Conservation (phyloP, 2,888 invertebrate genomes). For the Folsomia manolachei region DNA sequence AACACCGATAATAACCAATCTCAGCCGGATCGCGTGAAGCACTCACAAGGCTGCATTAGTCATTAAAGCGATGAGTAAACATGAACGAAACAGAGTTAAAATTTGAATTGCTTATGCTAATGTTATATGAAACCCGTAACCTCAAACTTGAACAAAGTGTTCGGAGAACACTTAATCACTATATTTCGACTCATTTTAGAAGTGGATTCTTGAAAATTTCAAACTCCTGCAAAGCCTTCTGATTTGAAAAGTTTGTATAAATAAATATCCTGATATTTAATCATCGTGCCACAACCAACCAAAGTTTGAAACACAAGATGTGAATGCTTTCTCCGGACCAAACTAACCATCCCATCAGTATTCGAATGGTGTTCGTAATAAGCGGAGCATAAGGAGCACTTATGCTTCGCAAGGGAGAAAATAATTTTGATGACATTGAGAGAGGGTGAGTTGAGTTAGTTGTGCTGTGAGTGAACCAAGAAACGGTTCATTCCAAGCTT, state of each 20-base stretch:
- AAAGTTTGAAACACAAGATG: no score
- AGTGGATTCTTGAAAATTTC: no score
- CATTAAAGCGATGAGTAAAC: background rate
- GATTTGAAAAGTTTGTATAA: no score
- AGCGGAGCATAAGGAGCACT: conserved; percentile 2
- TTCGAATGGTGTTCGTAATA: conserved; percentile 11
- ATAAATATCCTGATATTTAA: no score
- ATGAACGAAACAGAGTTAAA: no score
- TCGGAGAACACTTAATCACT: no score
- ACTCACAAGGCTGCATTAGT: background rate
- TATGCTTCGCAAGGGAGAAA: conserved; percentile 14
- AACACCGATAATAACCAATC: background rate
- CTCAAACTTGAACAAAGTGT: no score
- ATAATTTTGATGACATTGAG: conserved; percentile 23
- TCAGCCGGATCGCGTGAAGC: background rate
- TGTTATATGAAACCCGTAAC: no score
- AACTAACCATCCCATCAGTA: background rate
- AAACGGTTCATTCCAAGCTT: background rate
- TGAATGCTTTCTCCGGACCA: background rate
- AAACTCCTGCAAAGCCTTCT: no score
- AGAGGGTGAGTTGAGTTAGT: no score
- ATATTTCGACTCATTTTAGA: no score
- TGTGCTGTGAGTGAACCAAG: background rate
- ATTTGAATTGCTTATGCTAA: no score
- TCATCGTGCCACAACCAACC: background rate